These are phyloP conservation scores for Campoletis raptor DNA, from an alignment of 2,888 invertebrate genomes.

Conservation along the genomic window DNA sequence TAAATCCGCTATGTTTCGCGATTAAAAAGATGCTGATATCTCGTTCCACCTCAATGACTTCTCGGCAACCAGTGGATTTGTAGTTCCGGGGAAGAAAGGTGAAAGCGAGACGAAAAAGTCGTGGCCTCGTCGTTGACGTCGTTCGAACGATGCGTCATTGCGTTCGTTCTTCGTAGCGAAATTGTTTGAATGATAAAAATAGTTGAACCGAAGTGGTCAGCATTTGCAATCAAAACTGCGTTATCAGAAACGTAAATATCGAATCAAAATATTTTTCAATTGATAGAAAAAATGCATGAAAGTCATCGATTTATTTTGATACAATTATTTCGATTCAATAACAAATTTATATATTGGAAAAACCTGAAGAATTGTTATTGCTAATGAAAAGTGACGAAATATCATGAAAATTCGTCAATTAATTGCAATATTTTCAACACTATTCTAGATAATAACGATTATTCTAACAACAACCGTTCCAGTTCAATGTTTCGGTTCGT, in stretches of 20 bases:
- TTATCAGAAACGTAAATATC: neutral
- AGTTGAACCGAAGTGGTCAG: neutral
- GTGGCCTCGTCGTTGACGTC: neutral
- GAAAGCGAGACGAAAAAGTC: constrained; percentile 64
- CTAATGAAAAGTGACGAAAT: too few species aligned
- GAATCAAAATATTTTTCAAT: neutral
- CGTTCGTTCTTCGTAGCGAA: neutral
- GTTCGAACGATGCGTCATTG: constrained; percentile 17
- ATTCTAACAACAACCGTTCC: too few species aligned
- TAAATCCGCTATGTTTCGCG: constrained; percentile 27
- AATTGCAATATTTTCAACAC: neutral
- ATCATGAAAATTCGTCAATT: neutral
- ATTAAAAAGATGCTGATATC: constrained; percentile 29
- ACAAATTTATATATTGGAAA: neutral
- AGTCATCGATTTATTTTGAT: neutral
- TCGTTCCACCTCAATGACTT: constrained; percentile 39
- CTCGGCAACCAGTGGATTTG: constrained; percentile 3
- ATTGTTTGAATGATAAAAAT: neutral
- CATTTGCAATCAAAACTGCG: neutral
- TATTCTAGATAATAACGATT: too few species aligned
- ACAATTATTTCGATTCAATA: neutral
- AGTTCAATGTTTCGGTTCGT: too few species aligned
- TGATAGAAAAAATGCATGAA: neutral
- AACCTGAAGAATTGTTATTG: too few species aligned
- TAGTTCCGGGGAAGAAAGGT: constrained; percentile 60